Evolutionary conservation across 2,888 invertebrate genomes (phyloP).

Genomic region (Sepioteuthis lessoniana): DNA sequence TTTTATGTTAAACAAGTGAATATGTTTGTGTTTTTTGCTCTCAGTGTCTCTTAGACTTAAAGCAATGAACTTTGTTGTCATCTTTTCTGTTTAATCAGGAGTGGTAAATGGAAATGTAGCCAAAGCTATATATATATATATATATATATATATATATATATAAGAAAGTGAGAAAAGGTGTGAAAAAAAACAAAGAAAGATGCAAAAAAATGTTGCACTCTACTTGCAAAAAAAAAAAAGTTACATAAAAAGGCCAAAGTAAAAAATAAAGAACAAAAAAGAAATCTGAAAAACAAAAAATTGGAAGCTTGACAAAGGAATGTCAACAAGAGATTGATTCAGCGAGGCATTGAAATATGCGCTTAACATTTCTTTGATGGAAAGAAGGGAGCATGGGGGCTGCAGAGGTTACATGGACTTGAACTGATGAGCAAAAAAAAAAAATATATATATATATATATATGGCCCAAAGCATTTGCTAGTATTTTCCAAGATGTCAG

Average conservation of each 20-base stretch:
- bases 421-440: not conserved
- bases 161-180: not conserved
- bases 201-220: not conserved
- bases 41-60: too few relatives aligned
- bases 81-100: not conserved
- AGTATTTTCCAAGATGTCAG: not conserved
- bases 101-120: not conserved
- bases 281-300: not conserved
- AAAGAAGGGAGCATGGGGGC: not conserved
- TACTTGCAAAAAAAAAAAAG: not conserved
- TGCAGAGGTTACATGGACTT: not conserved
- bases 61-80: not conserved
- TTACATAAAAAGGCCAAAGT: not conserved
- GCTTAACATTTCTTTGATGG: not conserved
- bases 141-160: not conserved
- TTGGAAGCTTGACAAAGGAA: not conserved
- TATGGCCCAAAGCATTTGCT: too few relatives aligned
- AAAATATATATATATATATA: not conserved
- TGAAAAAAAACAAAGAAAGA: not conserved
- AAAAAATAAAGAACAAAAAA: not conserved
- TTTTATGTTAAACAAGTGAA: too few relatives aligned
- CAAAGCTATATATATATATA: not conserved
- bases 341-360: not conserved
- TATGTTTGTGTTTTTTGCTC: too few relatives aligned
- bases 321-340: not conserved